Evolutionary conservation across 2,113 vertebrate species (phyloP).

Genomic region (Ictidomys tridecemlineatus): DNA sequence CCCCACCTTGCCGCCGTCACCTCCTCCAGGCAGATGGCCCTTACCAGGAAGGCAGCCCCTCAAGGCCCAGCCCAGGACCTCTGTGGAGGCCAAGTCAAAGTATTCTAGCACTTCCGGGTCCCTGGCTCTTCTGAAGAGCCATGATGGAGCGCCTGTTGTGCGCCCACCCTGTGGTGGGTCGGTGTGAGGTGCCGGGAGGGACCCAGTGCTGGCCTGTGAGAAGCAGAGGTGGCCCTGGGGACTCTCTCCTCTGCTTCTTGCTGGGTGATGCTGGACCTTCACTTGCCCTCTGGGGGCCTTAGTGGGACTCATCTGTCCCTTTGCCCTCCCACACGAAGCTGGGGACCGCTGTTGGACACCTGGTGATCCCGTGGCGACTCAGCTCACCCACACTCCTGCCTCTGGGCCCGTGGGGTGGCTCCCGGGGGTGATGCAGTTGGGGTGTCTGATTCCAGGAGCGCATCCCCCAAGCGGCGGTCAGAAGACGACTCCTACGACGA

Average conservation of each 20-base stretch:
- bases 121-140: neutral
- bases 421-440: neutral
- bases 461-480: constrained; percentile 94
- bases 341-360: neutral
- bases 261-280: neutral
- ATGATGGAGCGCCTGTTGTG: neutral
- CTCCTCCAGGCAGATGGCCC: neutral
- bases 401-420: neutral
- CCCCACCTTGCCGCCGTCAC: neutral
- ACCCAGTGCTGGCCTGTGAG: too few species aligned
- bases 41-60: neutral
- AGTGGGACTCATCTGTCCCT: neutral
- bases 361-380: neutral
- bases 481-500: constrained; percentile 96
- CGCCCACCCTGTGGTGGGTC: fast-evolving
- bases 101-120: neutral
- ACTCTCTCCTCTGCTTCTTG: neutral
- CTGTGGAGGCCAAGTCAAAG: neutral
- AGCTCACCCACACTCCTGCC: neutral
- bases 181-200: neutral
- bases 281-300: neutral
- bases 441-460: constrained; percentile 89
- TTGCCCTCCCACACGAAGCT: neutral
- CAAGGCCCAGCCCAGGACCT: neutral
- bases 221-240: too few species aligned